Evolutionary conservation across 2,797 vertebrate genomes (phyloP), one percentile per base, ranked within the genome.

Genomic region (Ceyx erithaca): DNA sequence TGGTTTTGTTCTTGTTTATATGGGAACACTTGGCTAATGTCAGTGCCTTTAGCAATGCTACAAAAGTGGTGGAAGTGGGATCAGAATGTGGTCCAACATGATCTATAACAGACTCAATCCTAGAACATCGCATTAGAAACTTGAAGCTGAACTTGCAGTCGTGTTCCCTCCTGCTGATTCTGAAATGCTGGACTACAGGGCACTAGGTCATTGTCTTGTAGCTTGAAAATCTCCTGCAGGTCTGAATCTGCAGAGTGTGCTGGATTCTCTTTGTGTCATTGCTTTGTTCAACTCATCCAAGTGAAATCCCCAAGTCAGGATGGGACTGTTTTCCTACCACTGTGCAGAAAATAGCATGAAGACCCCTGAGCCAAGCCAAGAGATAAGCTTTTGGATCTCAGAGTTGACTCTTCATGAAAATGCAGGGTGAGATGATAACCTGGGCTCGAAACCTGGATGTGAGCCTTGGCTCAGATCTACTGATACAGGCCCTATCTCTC

Each of bases 71-170:
- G 43, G 26, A 46, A 85, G 40, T 3, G 37, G 64, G 83, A 58
- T 45, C 61, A 33, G 49, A 68, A 68, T 14, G 48, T 15, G 57
- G 11, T 25, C n/a, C 11, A 2, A 54, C 41, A 18, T 9, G 5
- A 76, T 17, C 64, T 54, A 14, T 4, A 40, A 46, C 0, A 20
- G 1, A 55, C 17, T 33, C 58, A 73, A 6, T 33, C 30, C 68
- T 19, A n/a, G 15, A 26, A 0, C 0, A 0, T 0, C 0, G 0
- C 1, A 0, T 33, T 45, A 7, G 61, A 69, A 77, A 35, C 31
- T 19, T 75, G 45, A 37, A 85, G 49, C 30, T 46, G 43, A 64
- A 1, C 12, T 59, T 28, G 7, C 3, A 7, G 16, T 3, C 8
- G 0, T 8, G 23, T 25, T 80, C 21, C n/a, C 5, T 75, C 11